Evolutionary conservation across 2,888 invertebrate species (phyloP).

Genomic region (Pachymerium ferrugineum): DNA sequence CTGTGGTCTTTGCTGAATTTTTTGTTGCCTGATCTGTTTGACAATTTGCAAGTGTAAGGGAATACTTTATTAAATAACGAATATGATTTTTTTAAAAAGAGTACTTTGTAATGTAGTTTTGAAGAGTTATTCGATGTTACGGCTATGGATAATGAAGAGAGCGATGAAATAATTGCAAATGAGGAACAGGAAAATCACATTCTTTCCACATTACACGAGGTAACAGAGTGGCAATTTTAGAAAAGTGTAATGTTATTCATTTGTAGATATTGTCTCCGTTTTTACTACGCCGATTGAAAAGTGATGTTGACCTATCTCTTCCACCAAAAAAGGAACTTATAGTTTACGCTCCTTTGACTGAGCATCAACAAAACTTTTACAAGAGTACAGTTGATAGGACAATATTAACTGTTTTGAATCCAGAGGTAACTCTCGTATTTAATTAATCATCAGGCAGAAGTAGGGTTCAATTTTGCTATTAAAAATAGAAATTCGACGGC

Average conservation of each 20-base stretch:
- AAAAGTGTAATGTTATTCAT: neutral
- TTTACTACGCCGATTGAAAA: constrained; percentile 61
- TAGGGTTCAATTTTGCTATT: neutral
- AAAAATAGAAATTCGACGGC: neutral
- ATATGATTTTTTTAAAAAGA: neutral
- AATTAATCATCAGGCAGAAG: too few species aligned
- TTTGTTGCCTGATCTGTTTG: constrained; percentile 62
- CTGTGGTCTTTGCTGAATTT: constrained; percentile 67
- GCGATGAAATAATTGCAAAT: constrained; percentile 51
- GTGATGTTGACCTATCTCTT: constrained; percentile 58
- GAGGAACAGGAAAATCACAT: constrained; percentile 56
- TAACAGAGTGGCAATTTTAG: constrained; percentile 37
- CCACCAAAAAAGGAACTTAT: constrained; percentile 63
- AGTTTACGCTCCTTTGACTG: constrained; percentile 59
- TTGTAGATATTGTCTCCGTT: constrained; percentile 59
- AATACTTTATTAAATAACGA: neutral
- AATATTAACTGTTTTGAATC: neutral
- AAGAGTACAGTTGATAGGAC: constrained; percentile 37
- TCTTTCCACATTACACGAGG: constrained; percentile 56
- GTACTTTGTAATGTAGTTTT: constrained; percentile 47
- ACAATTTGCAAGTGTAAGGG: constrained; percentile 53
- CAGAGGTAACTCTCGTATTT: neutral
- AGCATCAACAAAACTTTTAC: constrained; percentile 57
- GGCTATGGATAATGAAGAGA: constrained; percentile 51
- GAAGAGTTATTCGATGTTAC: constrained; percentile 58